These are phyloP conservation scores for Parapristionchus giblindavisi DNA, from an alignment of 2,888 invertebrate genomes.

Conservation along the genomic window DNA sequence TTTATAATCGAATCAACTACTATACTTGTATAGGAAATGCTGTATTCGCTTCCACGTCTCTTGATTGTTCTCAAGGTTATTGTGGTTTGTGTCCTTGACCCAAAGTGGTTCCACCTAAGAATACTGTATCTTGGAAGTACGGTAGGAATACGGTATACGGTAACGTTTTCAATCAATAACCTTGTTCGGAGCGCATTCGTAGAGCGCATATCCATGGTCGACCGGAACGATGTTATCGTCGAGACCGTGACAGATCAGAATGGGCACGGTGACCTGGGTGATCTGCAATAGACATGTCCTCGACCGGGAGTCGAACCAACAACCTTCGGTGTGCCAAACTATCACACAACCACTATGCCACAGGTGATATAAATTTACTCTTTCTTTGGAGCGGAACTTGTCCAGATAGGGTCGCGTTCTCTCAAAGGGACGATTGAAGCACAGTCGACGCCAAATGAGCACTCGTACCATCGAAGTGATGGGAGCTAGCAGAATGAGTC, in stretches of 20 bases:
- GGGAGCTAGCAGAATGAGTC: constrained; percentile 57
- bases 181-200: constrained; percentile 35
- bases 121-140: too few relatives aligned
- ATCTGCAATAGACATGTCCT: constrained; percentile 48
- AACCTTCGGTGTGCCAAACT: too few relatives aligned
- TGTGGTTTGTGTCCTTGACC: constrained; percentile 51
- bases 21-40: constrained; percentile 50
- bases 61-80: constrained; percentile 57
- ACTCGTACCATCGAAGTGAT: constrained; percentile 50
- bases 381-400: constrained; percentile 50
- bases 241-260: constrained; percentile 59
- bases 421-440: constrained; percentile 45
- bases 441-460: constrained; percentile 45
- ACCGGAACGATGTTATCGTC: constrained; percentile 55
- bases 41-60: constrained; percentile 56
- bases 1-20: constrained; percentile 14
- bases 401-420: constrained; percentile 49
- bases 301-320: too few relatives aligned
- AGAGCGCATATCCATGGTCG: constrained; percentile 51
- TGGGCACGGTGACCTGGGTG: constrained; percentile 46
- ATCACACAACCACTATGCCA: too few relatives aligned
- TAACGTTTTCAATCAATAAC: too few relatives aligned
- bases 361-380: too few relatives aligned
- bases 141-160: too few relatives aligned
- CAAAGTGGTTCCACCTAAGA: constrained; percentile 50